A percentile compares a stretch with the other conserved stretches of the same genome.
These are phyloP conservation scores for Tenthredo distinguenda DNA, from an alignment of 2,888 invertebrate genomes.

Conservation along the genomic window DNA sequence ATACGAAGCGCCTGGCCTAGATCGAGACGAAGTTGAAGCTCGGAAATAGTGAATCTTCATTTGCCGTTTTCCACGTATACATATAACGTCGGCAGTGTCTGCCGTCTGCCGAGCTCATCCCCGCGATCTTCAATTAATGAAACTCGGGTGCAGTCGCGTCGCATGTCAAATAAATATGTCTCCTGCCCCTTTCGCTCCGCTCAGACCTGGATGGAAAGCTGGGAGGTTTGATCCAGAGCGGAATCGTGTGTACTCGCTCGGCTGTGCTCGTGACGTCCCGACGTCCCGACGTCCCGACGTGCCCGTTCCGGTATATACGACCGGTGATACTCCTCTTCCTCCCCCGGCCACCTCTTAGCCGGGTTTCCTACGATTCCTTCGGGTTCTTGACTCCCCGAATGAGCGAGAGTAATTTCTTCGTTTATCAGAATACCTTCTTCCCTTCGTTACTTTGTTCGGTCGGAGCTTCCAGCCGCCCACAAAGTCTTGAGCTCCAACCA, in stretches of 20 bases:
- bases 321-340: constrained; percentile 55
- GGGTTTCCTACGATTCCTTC: constrained; percentile 29
- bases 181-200: constrained; percentile 64
- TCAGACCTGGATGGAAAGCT: constrained; percentile 60
- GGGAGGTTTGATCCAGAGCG: constrained; percentile 69
- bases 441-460: constrained; percentile 43
- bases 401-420: constrained; percentile 52
- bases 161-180: constrained; percentile 79
- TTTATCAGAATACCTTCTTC: constrained; percentile 49
- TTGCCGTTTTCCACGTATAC: constrained; percentile 70
- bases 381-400: constrained; percentile 45
- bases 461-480: background rate
- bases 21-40: constrained; percentile 76
- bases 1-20: constrained; percentile 69
- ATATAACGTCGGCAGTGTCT: constrained; percentile 68
- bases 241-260: constrained; percentile 68
- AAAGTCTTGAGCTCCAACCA: constrained; percentile 13
- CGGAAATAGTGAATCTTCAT: constrained; percentile 76
- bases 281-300: constrained; percentile 12
- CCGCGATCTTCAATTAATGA: constrained; percentile 79
- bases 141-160: constrained; percentile 78
- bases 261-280: constrained; percentile 64
- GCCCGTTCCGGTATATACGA: constrained; percentile 36
- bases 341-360: constrained; percentile 51
- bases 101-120: constrained; percentile 76